Evolutionary conservation across 2,888 invertebrate species (phyloP).

Genomic region (Euphydryas editha): DNA sequence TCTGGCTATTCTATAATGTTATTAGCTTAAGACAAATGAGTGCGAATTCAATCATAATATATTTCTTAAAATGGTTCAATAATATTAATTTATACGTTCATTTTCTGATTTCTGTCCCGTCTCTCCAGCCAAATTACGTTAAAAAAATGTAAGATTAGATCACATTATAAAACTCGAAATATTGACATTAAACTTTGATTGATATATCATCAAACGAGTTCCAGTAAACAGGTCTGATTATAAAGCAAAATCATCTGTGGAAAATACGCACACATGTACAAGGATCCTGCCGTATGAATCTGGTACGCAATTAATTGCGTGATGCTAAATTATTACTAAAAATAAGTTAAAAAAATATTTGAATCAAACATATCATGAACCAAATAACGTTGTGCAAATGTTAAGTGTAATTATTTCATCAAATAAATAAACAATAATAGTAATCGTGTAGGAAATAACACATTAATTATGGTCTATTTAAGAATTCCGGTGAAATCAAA

Average conservation of each 20-base stretch:
- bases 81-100: neutral
- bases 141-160: neutral
- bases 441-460: conserved; percentile 37
- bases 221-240: conserved; percentile 24
- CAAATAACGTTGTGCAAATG: conserved; percentile 11
- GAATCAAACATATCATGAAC: neutral
- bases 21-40: no score
- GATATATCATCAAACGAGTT: conserved; percentile 22
- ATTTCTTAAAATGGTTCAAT: neutral
- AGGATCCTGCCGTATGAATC: conserved; percentile 17
- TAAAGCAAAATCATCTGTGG: conserved; percentile 22
- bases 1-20: no score
- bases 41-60: neutral
- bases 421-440: conserved; percentile 32
- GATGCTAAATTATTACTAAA: conserved; percentile 20
- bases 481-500: conserved; percentile 53
- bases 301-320: neutral
- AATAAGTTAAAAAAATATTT: conserved; percentile 6
- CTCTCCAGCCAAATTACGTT: neutral
- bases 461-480: conserved; percentile 41
- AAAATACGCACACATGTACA: conserved; percentile 18
- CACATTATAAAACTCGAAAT: neutral
- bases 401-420: conserved; percentile 24
- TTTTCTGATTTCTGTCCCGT: neutral
- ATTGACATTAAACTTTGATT: conserved; percentile 9